phyloP scores from a whole-genome alignment of 2,888 invertebrate species.

The Pomacea canaliculata region DNA sequence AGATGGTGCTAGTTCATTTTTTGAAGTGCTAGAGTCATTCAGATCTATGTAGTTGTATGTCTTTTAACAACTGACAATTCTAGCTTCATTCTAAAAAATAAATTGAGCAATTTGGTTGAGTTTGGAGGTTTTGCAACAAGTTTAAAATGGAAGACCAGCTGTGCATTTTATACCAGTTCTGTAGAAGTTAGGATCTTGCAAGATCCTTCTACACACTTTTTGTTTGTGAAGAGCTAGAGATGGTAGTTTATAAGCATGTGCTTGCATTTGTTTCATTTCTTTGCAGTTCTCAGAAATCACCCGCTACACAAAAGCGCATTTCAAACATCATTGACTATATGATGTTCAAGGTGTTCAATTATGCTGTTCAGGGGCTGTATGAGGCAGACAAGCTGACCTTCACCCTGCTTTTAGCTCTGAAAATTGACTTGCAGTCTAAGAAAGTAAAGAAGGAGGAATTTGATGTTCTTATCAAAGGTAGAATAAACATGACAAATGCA shows the following conservation, averaged over 20 bases:
- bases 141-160: too few species aligned
- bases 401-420: constrained; percentile 69
- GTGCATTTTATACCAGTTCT: too few species aligned
- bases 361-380: constrained; percentile 68
- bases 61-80: too few species aligned
- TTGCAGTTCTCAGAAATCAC: constrained; percentile 64
- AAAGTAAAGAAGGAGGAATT: constrained; percentile 66
- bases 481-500: neutral
- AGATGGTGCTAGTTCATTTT: neutral
- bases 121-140: too few species aligned
- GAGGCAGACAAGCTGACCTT: constrained; percentile 69
- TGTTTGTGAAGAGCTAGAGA: too few species aligned
- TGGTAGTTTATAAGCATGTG: too few species aligned
- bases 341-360: constrained; percentile 69
- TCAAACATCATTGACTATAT: constrained; percentile 69
- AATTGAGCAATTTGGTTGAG: too few species aligned
- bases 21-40: too few species aligned
- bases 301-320: constrained; percentile 68
- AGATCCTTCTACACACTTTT: too few species aligned
- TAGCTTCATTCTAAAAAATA: too few species aligned
- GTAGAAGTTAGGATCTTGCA: too few species aligned
- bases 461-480: constrained; percentile 66
- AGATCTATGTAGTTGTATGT: too few species aligned
- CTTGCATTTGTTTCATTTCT: neutral
- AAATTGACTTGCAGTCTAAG: constrained; percentile 67